These are phyloP conservation scores for Armadillidium nasatum DNA, from an alignment of 1,140 invertebrate species.

Conservation along the genomic window DNA sequence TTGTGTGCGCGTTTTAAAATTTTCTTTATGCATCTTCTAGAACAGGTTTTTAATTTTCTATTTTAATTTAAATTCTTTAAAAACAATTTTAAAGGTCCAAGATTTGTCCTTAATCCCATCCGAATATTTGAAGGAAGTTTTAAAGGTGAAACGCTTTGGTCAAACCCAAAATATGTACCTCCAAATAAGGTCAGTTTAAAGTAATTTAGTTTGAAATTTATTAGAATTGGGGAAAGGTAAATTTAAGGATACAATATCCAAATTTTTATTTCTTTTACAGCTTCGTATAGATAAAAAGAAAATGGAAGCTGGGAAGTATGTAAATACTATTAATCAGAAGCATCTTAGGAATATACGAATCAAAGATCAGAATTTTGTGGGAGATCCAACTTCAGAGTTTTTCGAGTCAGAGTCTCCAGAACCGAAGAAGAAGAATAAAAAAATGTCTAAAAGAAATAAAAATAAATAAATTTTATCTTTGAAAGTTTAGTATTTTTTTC, in stretches of 20 bases:
- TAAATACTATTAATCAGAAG: neutral
- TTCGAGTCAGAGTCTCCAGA: neutral
- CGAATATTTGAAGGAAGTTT: constrained; percentile 92
- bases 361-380: neutral
- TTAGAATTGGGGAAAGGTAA: neutral
- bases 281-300: neutral
- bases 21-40: neutral
- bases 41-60: neutral
- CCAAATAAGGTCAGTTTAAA: constrained; percentile 66
- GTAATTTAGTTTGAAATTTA: neutral
- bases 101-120: constrained; percentile 94
- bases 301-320: neutral
- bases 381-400: neutral
- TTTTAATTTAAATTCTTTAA: neutral
- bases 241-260: neutral
- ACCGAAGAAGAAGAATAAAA: neutral
- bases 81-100: constrained; percentile 61
- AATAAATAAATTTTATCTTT: too few species aligned
- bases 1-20: too few species aligned
- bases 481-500: too few species aligned
- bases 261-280: neutral
- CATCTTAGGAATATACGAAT: neutral
- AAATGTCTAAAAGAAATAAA: too few species aligned
- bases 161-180: constrained; percentile 87
- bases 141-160: constrained; percentile 83